Conservation (phyloP, 2,113 vertebrate genomes). For the Menura novaehollandiae region DNA sequence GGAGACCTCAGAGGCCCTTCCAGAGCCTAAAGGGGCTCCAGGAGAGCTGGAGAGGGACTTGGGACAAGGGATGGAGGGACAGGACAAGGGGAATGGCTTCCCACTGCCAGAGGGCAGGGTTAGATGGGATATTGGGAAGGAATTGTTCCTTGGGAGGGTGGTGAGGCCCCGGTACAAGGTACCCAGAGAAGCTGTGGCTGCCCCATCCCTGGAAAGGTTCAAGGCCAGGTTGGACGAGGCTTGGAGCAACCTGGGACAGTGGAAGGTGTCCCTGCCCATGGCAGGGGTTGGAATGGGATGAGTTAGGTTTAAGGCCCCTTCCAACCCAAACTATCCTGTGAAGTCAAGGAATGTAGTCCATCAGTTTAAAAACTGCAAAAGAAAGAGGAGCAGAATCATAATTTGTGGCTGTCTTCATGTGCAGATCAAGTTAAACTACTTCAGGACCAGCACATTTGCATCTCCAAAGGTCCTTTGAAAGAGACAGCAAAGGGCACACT, state of each 20-base stretch:
- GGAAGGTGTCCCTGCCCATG: not conserved
- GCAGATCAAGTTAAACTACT: not conserved
- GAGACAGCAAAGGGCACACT: not conserved
- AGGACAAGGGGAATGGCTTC: not conserved
- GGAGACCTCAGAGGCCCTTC: not conserved
- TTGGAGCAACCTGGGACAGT: fast-evolving
- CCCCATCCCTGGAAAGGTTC: not conserved
- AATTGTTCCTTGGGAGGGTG: not conserved
- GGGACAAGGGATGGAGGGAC: not conserved
- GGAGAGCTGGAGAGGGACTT: not conserved
- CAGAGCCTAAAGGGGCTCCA: not conserved
- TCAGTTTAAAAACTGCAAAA: not conserved
- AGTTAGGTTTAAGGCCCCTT: not conserved
- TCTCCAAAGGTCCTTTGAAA: not conserved
- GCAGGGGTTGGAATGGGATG: not conserved
- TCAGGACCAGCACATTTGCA: not conserved
- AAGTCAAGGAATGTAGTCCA: not conserved
- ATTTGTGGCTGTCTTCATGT: not conserved
- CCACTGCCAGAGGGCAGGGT: not conserved
- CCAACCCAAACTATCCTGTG: not conserved
- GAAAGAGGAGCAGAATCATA: not conserved
- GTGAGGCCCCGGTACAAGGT: not conserved
- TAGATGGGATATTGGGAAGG: not conserved
- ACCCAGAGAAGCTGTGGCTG: not conserved
- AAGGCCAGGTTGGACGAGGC: fast-evolving